A percentile compares a stretch with the other conserved stretches of the same genome.
Conservation (phyloP, 2,797 vertebrate species). For the Chloroceryle inda region DNA sequence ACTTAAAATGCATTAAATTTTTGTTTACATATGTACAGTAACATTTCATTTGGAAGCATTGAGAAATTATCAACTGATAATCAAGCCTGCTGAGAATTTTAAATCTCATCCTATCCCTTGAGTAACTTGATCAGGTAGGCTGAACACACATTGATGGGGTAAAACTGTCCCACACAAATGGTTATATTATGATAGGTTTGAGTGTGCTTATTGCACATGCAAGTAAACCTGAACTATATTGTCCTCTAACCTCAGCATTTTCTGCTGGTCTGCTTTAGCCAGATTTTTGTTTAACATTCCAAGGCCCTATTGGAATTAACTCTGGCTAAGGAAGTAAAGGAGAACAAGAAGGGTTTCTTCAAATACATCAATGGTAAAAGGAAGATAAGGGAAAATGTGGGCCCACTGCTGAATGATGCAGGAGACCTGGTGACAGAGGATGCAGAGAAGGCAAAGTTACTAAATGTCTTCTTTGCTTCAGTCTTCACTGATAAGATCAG, state of each 20-base stretch:
- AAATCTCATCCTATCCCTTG: background rate
- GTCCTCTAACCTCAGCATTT: background rate
- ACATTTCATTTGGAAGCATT: background rate
- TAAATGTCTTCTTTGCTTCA: too few species aligned
- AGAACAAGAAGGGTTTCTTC: too few species aligned
- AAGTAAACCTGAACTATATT: background rate
- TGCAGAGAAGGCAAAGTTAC: too few species aligned
- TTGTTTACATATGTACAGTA: background rate
- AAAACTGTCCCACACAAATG: background rate
- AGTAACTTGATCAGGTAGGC: background rate
- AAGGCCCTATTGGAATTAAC: too few species aligned
- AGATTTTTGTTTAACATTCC: background rate
- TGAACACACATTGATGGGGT: background rate
- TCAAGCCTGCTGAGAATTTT: background rate
- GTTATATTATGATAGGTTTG: background rate
- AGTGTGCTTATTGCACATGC: background rate
- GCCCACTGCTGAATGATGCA: too few species aligned
- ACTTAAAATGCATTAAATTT: background rate
- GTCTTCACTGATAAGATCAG: too few species aligned
- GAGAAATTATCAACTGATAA: background rate
- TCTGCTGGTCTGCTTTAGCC: background rate
- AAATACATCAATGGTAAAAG: too few species aligned
- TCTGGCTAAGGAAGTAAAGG: too few species aligned
- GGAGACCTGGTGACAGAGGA: too few species aligned
- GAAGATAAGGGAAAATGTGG: too few species aligned